Conservation (phyloP, 2,888 invertebrate genomes). For the Caenorhabditis sp. region DNA sequence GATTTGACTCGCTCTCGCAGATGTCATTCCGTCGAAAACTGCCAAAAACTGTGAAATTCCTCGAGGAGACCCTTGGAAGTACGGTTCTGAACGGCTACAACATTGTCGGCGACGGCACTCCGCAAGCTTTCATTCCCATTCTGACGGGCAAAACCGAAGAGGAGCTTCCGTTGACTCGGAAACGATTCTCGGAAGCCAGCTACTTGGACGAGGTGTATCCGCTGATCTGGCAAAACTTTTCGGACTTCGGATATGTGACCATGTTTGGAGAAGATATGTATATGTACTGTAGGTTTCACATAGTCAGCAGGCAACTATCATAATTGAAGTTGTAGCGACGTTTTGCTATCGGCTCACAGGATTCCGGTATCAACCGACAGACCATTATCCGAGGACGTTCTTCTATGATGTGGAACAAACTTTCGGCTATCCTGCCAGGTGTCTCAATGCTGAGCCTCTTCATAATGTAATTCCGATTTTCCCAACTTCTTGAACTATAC, state of each 20-base stretch:
- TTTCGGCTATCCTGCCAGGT: too few relatives aligned
- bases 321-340: too few relatives aligned
- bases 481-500: too few relatives aligned
- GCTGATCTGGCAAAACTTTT: slow-evolving; percentile 80
- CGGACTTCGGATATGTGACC: slow-evolving; percentile 82
- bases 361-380: slow-evolving; percentile 88
- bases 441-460: not conserved
- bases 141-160: slow-evolving; percentile 80
- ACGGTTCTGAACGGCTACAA: slow-evolving; percentile 79
- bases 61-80: slow-evolving; percentile 79
- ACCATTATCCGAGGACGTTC: slow-evolving; percentile 91
- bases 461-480: too few relatives aligned
- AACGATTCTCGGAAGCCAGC: slow-evolving; percentile 75
- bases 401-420: slow-evolving; percentile 85
- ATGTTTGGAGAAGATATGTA: slow-evolving; percentile 94
- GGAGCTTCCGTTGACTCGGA: slow-evolving; percentile 80
- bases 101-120: slow-evolving; percentile 81
- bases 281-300: too few relatives aligned
- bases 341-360: slow-evolving; percentile 93
- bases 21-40: slow-evolving; percentile 88
- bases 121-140: slow-evolving; percentile 80
- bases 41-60: slow-evolving; percentile 85
- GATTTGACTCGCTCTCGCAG: slow-evolving; percentile 90
- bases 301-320: too few relatives aligned
- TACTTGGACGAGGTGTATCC: slow-evolving; percentile 81